Percentiles rank a stretch among this genome's conserved stretches.
Evolutionary conservation across 2,888 invertebrate species (phyloP).

Genomic region (Acrobasis repandana): DNA sequence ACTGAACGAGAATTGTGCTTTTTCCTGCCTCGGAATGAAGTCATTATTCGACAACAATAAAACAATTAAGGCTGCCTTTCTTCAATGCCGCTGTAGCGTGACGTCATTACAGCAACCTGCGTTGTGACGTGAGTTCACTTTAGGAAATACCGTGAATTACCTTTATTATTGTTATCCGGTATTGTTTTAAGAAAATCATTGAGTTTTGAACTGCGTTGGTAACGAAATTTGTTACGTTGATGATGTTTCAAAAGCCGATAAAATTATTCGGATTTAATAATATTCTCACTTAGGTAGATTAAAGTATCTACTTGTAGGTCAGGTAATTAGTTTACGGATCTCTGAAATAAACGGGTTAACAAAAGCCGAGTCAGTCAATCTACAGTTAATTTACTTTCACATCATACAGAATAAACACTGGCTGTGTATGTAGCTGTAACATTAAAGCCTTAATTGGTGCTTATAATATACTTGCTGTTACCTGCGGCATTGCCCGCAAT

Average conservation of each 20-base stretch:
- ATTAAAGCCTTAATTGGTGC: slow-evolving; percentile 1
- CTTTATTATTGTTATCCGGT: too few relatives aligned
- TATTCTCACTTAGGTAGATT: too few relatives aligned
- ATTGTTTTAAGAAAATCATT: too few relatives aligned
- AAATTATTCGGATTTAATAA: too few relatives aligned
- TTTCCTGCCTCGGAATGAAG: slow-evolving; percentile 3
- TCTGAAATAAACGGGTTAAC: slow-evolving; percentile 22
- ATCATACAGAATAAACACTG: neutral
- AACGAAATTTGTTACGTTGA: too few relatives aligned
- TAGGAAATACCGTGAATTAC: slow-evolving; percentile 4
- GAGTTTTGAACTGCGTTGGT: too few relatives aligned
- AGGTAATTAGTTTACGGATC: neutral
- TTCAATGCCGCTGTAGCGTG: slow-evolving; percentile 18
- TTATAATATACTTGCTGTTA: neutral
- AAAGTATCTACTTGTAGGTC: neutral
- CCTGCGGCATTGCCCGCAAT: too few relatives aligned
- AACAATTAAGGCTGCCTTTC: slow-evolving; percentile 17
- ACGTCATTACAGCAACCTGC: slow-evolving; percentile 18
- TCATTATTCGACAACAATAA: slow-evolving; percentile 19
- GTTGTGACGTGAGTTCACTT: neutral
- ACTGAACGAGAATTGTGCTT: neutral
- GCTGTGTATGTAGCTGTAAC: neutral
- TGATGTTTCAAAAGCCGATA: too few relatives aligned
- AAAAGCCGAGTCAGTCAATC: slow-evolving; percentile 6
- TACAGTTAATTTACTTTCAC: slow-evolving; percentile 23